Conservation (phyloP, 2,113 vertebrate species). For the Pelmatolapia mariae region DNA sequence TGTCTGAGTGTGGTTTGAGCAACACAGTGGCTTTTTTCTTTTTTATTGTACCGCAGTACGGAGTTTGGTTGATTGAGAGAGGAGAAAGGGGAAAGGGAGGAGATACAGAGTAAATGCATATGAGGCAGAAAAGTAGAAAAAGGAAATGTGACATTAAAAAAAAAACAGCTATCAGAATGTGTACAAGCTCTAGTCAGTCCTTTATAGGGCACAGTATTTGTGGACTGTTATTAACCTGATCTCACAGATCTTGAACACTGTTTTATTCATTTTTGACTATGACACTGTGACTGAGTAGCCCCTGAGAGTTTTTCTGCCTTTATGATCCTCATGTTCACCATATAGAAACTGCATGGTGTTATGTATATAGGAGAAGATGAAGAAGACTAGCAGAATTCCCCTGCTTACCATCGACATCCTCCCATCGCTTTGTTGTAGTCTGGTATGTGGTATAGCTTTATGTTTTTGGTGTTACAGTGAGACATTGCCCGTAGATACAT, state of each 20-base stretch:
- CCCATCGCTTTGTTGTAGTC: not conserved
- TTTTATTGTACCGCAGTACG: conserved; percentile 17
- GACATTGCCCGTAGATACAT: not conserved
- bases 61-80: conserved; percentile 20
- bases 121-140: not conserved
- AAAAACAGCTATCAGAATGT: not conserved
- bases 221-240: not conserved
- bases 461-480: not conserved
- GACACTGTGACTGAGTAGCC: not conserved
- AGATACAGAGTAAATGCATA: not conserved
- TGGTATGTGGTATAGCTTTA: not conserved
- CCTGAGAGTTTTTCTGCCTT: not conserved
- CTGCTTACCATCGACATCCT: not conserved
- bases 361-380: not conserved
- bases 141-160: not conserved
- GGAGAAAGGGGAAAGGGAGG: not conserved
- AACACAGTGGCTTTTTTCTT: conserved; percentile 45
- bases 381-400: not conserved
- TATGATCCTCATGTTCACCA: not conserved
- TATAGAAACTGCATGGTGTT: not conserved
- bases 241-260: not conserved
- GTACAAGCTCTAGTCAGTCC: not conserved
- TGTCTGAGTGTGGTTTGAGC: conserved; percentile 44
- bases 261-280: not conserved
- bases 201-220: not conserved